Evolutionary conservation across 2,888 invertebrate species (phyloP), one percentile per base, ranked within the genome.

Genomic region (Drosophila multiciliata): DNA sequence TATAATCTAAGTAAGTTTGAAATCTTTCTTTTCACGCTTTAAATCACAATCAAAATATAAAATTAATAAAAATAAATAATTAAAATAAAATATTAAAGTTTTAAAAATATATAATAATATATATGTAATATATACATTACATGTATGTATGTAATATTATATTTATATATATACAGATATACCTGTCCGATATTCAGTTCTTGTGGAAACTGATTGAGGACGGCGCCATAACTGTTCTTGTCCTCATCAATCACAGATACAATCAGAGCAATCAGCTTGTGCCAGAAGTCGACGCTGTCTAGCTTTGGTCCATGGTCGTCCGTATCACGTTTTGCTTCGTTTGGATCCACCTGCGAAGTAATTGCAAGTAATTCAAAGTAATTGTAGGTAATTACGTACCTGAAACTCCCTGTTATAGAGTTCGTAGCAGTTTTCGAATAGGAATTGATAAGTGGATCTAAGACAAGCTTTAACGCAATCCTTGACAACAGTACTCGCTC

Each of bases 181-280:
- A 97, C 97, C 95, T 97, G 97, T 89, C 99, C 99, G 92, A 99
- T 99, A 94, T 99, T 99, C 72, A 99, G 95, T 93, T 99, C 99
- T 93, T 99, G 99, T 0, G 99, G 99, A 93, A 99, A 99, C 94
- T 99, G 99, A 94, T 99, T 99, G 68, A 99, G 95, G 53, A 99
- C 99, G 12, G 98, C 98, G 32, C 98, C 98, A 92, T 99, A 99
- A 93, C 98, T 98, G 92, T 98, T 99, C 91, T 97, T 97, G 93
- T 99, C 99, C 93, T 99, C 99, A 93, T 99, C 99, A 91, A 99
- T 99, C 73, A 99, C 99, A 75, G 99, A 99, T 62, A 98, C 98
- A 83, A 99, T 98, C 71, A 99, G 95, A 36, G 98, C 98, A 80
- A 99, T 98, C 69, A 99, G 94, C 92, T 99, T 99, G 94, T 99